These are phyloP conservation scores for Lemur catta DNA, from an alignment of 2,797 vertebrate species.

Conservation along the genomic window DNA sequence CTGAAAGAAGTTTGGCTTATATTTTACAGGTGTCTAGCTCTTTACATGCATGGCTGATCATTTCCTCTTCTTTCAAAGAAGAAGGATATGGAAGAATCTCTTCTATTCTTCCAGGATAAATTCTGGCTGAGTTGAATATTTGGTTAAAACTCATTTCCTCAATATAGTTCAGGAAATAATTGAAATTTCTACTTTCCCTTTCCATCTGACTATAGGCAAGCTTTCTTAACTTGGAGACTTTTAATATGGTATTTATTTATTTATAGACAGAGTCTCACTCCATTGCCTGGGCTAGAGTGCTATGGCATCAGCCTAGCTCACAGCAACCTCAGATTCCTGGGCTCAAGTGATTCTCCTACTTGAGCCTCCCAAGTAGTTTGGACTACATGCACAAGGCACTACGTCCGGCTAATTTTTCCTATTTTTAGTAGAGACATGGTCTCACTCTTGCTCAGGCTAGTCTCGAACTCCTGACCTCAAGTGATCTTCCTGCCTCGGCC, in stretches of 20 bases:
- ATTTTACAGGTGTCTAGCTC: neutral
- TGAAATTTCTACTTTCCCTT: neutral
- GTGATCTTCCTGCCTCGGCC: too few species aligned
- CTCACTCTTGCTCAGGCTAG: too few species aligned
- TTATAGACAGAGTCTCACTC: too few species aligned
- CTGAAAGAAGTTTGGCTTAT: neutral
- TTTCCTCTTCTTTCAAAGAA: neutral
- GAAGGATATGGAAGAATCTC: neutral
- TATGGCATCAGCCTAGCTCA: too few species aligned
- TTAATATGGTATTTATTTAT: neutral
- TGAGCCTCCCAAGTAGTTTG: too few species aligned
- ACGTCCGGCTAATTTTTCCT: too few species aligned
- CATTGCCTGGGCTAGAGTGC: too few species aligned
- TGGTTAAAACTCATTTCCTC: slow-evolving; percentile 47
- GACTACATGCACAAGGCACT: too few species aligned
- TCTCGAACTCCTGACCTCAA: too few species aligned
- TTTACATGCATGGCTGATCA: neutral
- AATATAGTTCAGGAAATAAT: neutral
- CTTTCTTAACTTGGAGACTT: slow-evolving; percentile 1
- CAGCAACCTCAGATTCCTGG: too few species aligned
- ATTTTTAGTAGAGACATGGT: too few species aligned
- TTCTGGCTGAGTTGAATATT: slow-evolving; percentile 38
- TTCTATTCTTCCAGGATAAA: slow-evolving; percentile 10
- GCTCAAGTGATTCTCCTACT: too few species aligned
- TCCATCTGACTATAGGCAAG: neutral